Base-by-base conservation (phyloP, 2,113 vertebrate species). In the Meleagris gallopavo region DNA sequence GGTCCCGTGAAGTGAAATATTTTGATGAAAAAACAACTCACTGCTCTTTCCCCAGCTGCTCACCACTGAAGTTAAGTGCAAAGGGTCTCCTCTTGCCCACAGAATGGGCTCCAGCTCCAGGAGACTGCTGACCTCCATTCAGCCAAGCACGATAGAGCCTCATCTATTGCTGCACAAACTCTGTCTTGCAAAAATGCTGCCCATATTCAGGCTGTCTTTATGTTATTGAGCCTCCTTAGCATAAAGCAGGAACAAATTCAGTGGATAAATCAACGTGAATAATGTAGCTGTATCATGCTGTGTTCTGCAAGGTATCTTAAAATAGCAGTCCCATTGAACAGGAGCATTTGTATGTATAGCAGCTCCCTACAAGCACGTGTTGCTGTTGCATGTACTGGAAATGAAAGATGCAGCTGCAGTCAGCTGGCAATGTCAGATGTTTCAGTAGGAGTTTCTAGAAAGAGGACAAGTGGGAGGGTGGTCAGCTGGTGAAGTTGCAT, bases 271-370 rank as follows among this genome's bases (percentile, higher is more conserved):
- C 62, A 78, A 4, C 74, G 32, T 36, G 46, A 77, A 67, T 67
- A 50, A 38, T 74, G 69, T 73, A 95, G 60, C 38, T 83, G 25
- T 41, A 75, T 90, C 88, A 83, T 78, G 29, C 19, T 94, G 30
- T 65, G 52, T 66, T 77, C 71, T 91, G 77, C 55, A 34, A 43
- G 71, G 48, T 75, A 34, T 79, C 58, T 87, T 79, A 79, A 94
- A 88, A 95, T 86, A 91, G 91, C 55, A 89, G 38, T 73, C 20
- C 69, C 62, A 70, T 62, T 93, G 89, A 95, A 13, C 38, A 66
- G 43, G 34, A 19, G 11, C 27, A 34, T 70, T 54, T 48, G 17
- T 32, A 5, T 60, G 80, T 90, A 55, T 41, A 88, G 84, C 77
- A 83, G 80, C 80, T 76, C 64, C 72, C 61, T 54, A 34, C 43